Evolutionary conservation across 2,797 vertebrate genomes (phyloP), one percentile per base, ranked within the genome.

Genomic region (Tinamus major): DNA sequence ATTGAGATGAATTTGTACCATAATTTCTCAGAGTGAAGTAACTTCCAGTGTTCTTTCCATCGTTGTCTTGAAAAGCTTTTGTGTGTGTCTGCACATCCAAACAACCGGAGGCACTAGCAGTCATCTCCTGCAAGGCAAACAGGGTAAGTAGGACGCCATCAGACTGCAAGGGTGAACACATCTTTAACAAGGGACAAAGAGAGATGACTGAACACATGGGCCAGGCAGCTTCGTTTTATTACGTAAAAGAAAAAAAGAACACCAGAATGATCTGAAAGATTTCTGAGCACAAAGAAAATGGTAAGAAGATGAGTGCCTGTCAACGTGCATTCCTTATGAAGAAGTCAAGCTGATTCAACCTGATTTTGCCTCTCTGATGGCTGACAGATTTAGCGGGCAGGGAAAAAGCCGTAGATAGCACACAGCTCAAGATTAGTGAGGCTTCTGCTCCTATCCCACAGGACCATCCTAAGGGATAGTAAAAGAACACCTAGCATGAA

Each of bases 1-100:
- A 71, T 77, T 51, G 39, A 67, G 33, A 64, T 91, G 84, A 70
- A 90, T 96, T 94, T 93, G 90, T 81, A 90, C 81, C 63, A 63
- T 72, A 87, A 74, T 81, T 90, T 90, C 90, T 93, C 76, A 93
- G 68, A 64, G 21, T 68, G 61, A 89, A 91, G 85, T 41, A 72
- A 92, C 65, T 83, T 70, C 19, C 79, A 78, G 74, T 18, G 33
- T 61, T 94, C 71, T 53, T 89, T 90, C 76, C 81, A 89, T 46
- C 44, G n/a, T 53, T 70, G 71, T 76, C 63, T 31, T 44, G 27
- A 92, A 83, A 89, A 6, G 19, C 64, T 82, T 87, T 82, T 85
- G 84, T 85, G 71, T 31, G 23, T 26, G 77, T 78, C 79, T 35
- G 69, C n/a, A 67, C 53, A 48, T 79, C 48, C 48, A 79, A 64